Evolutionary conservation across 2,113 vertebrate genomes (phyloP), one percentile per base, ranked within the genome.

Genomic region (Odontesthes bonariensis): DNA sequence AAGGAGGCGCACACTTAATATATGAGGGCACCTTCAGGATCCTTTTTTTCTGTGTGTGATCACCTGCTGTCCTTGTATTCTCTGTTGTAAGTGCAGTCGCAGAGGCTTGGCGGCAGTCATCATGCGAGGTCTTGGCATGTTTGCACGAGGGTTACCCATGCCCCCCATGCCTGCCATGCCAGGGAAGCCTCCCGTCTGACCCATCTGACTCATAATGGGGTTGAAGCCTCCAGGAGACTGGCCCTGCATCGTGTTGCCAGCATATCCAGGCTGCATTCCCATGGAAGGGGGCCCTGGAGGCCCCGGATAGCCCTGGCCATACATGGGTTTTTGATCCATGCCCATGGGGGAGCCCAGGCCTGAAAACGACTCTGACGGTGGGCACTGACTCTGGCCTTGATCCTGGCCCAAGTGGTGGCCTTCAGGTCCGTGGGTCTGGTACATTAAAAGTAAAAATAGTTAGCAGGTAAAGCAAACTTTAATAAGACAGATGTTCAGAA

Each of bases 11-110:
- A 20, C 1, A 27, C 11, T 31, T 14, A 13, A 38, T 19, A 32
- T 58, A 6, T 0, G 13, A 19, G 12, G 14, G 23, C n/a, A 38
- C 20, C 13, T 9, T 58, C 22, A 46, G n/a, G 7, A 8, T 38
- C 13, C 20, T 19, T 31, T 33, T 4, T 49, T 19, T 35, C 11
- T 32, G 10, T 20, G 23, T 69, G 38, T 19, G 40, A 31, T 93
- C 89, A 99, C 98, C 97, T 99, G 98, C 83, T 97, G 97, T 63
- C 97, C 96, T 87, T 99, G 98, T 14, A 99, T 94, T 85, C 98
- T 94, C 91, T 99, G 97, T 92, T 98, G 97, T 33, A 99, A 96
- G 81, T 99, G 98, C 89, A 97, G 94, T 69, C 97, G 87, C 19
- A 98, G 94, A 19, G 98, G 98, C 83, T 98, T 98, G 52, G 95